Conservation (phyloP, 2,797 vertebrate genomes). For the Sparus aurata region DNA sequence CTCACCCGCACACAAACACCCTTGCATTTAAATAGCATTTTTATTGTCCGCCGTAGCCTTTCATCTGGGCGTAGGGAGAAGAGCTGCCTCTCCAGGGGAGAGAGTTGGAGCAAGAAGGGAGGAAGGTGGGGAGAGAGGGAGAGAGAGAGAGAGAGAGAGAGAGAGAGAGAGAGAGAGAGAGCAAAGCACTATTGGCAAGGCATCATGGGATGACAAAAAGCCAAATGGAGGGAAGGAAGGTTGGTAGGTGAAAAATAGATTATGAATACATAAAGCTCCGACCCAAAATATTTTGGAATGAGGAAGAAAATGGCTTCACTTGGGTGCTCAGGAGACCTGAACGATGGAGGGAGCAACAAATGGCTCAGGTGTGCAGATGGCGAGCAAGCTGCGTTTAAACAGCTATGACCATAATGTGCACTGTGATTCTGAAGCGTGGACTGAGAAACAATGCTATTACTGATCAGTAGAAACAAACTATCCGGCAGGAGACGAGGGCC, state of each 20-base stretch:
- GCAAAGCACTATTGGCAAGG: conserved; percentile 78
- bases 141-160: conserved; percentile 50
- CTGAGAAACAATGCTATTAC: conserved; percentile 13
- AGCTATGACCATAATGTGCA: too few relatives aligned
- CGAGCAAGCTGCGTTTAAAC: background rate
- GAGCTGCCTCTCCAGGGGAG: conserved; percentile 89
- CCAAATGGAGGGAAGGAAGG: conserved; percentile 79
- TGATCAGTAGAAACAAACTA: conserved; percentile 17
- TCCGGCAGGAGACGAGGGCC: background rate
- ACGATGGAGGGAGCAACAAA: conserved; percentile 76
- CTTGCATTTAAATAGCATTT: conserved; percentile 90
- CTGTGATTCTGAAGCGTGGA: conserved; percentile 23
- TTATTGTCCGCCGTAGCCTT: conserved; percentile 88
- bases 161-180: conserved; percentile 51
- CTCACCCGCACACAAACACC: conserved; percentile 88
- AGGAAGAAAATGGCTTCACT: conserved; percentile 75
- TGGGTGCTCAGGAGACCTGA: conserved; percentile 57
- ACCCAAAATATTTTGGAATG: conserved; percentile 82
- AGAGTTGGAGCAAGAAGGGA: conserved; percentile 73
- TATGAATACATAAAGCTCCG: conserved; percentile 73
- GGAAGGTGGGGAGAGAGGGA: conserved; percentile 71
- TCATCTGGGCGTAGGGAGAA: conserved; percentile 89
- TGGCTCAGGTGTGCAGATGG: conserved; percentile 63
- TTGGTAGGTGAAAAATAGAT: conserved; percentile 83
- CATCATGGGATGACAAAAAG: conserved; percentile 80